Base-by-base conservation (phyloP, 2,797 vertebrate species). In the Chelon auratus region DNA sequence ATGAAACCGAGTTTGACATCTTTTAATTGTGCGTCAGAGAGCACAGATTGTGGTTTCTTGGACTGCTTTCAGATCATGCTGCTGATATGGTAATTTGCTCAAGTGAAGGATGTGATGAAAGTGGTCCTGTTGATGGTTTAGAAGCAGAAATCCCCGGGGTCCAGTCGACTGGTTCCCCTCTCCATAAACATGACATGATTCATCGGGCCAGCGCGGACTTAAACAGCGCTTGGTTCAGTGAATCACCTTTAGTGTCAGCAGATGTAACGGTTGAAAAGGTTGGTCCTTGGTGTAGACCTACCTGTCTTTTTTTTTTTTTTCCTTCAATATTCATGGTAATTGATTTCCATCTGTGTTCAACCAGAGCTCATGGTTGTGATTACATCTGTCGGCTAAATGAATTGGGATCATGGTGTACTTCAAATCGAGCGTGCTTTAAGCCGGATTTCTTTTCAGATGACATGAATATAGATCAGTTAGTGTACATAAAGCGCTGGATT, bases 1-100 rank as follows among this genome's bases (percentile, higher is more conserved):
- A 75, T 93, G 83, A 93, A 94, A 94, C 93, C 93, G 91, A 83
- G 87, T 95, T 94, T 96, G 95, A 95, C 94, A 93, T 96, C 91
- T 96, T 95, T 93, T 95, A 94, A 95, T 95, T 93, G 94, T 93
- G 83, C 82, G 89, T 90, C 85, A 86, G 91, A 92, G 92, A 93
- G 93, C 91, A 85, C 91, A 93, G 89, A 91, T 92, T 92, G 84
- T 78, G 85, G 70, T 88, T 79, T 93, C 81, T 90, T 89, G 90
- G 92, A 88, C 87, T 62, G 84, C 82, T 77, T 82, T 82, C 82
- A 91, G 92, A 93, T 93, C 80, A 40, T 62, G 87, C 80, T 81
- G 85, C 81, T 90, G 92, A 93, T 94, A 92, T 74, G 88, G 81
- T 86, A 83, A 89, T 92, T 86, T 90, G 81, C 90, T 87, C 70